phyloP scores from a whole-genome alignment of 2,888 invertebrate genomes.

The Dasysyrphus tricinctus region DNA sequence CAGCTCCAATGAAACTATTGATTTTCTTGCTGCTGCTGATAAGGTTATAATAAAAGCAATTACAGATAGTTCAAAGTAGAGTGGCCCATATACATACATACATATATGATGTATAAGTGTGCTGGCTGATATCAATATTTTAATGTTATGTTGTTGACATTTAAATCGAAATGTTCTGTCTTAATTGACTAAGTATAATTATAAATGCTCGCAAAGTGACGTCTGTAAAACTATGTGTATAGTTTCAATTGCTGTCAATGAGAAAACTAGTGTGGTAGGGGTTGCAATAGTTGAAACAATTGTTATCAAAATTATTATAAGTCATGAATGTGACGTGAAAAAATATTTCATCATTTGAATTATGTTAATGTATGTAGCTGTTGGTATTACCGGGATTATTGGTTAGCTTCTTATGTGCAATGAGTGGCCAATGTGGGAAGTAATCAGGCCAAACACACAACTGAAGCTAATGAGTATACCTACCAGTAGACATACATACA shows the following conservation, averaged over 20 bases:
- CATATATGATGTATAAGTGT: slow-evolving; percentile 7
- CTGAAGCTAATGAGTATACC: too few relatives aligned
- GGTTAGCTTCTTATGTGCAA: background rate
- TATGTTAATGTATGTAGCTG: background rate
- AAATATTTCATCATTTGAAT: background rate
- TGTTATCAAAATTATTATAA: background rate
- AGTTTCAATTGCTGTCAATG: background rate
- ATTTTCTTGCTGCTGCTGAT: slow-evolving; percentile 55
- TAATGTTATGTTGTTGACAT: slow-evolving; percentile 8
- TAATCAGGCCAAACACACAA: background rate
- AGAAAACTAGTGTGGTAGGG: background rate
- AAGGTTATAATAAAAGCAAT: slow-evolving; percentile 51
- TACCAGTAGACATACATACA: too few relatives aligned
- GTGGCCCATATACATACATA: slow-evolving; percentile 27
- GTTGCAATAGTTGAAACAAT: slow-evolving; percentile 6
- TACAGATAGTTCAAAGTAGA: slow-evolving; percentile 23
- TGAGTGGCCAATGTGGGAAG: background rate
- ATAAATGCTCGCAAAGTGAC: slow-evolving; percentile 11
- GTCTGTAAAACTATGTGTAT: background rate
- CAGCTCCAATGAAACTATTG: slow-evolving; percentile 44
- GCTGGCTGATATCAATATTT: slow-evolving; percentile 1
- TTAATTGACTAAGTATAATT: slow-evolving; percentile 35
- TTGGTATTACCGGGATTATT: background rate
- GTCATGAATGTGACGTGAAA: background rate
- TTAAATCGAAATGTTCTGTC: slow-evolving; percentile 17